A percentile compares a stretch with the other conserved stretches of the same genome.
Conservation (phyloP, 1,140 invertebrate species). For the Zaprionus camerounensis region DNA sequence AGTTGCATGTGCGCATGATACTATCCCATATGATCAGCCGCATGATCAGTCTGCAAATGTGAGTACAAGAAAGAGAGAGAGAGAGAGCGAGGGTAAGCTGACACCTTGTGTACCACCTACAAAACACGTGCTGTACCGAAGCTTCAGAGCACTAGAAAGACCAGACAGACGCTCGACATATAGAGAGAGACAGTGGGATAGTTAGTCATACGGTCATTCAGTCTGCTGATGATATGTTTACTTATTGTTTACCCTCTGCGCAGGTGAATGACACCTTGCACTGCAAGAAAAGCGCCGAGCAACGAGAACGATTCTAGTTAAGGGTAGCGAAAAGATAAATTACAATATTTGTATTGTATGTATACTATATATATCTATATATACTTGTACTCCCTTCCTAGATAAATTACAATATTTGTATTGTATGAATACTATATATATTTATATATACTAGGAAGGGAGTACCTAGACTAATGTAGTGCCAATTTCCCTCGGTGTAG, state of each 20-base stretch:
- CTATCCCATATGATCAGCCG: constrained; percentile 7
- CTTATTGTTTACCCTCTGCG: constrained; percentile 3
- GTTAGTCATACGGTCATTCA: constrained; percentile 21
- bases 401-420: too few relatives aligned
- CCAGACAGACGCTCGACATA: not conserved
- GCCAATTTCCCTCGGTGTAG: too few relatives aligned
- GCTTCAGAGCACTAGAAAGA: not conserved
- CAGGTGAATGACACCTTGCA: constrained; percentile 44
- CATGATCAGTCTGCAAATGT: constrained; percentile 7
- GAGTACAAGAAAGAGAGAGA: not conserved
- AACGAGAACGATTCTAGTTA: not conserved
- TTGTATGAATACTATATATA: too few relatives aligned
- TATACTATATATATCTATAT: too few relatives aligned
- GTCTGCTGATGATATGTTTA: constrained; percentile 21
- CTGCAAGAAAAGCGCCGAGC: constrained; percentile 7
- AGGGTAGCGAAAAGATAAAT: too few relatives aligned
- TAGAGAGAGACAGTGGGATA: not conserved
- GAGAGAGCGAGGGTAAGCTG: not conserved
- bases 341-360: too few relatives aligned
- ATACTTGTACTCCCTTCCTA: too few relatives aligned
- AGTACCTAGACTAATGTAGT: too few relatives aligned
- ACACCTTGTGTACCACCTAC: constrained; percentile 15
- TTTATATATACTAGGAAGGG: too few relatives aligned
- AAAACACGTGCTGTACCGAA: constrained; percentile 28
- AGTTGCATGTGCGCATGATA: constrained; percentile 14